Conservation (phyloP, 2,888 invertebrate species). For the Coelogynopora nodosa region DNA sequence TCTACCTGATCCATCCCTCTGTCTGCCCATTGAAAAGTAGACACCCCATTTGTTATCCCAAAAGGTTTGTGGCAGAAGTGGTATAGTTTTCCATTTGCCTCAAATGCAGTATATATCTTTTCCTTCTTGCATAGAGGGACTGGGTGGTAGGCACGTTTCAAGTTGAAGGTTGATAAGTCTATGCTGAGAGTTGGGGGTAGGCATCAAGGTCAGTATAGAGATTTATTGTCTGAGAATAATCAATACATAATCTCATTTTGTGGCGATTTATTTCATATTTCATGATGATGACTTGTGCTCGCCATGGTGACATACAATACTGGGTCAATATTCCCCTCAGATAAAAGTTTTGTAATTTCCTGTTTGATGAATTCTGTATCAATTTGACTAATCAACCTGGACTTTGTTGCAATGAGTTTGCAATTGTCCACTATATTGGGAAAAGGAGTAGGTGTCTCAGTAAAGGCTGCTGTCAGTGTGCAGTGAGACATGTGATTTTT, state of each 20-base stretch:
- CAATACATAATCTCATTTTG: background rate
- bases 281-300: background rate
- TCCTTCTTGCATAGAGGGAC: background rate
- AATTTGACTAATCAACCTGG: background rate
- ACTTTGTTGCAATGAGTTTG: background rate
- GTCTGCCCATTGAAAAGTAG: slow-evolving; percentile 30
- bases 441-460: background rate
- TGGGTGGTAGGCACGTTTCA: background rate
- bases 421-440: background rate
- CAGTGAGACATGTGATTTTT: too few species aligned
- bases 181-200: background rate
- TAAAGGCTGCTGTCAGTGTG: background rate
- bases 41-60: slow-evolving; percentile 36
- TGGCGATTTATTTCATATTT: background rate
- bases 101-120: background rate
- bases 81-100: slow-evolving; percentile 23
- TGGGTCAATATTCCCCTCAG: background rate
- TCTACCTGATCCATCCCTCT: slow-evolving; percentile 20
- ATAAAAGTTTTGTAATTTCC: background rate
- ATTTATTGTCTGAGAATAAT: slow-evolving; percentile 4
- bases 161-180: background rate
- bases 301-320: background rate
- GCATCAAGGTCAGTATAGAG: slow-evolving; percentile 5
- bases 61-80: slow-evolving; percentile 26
- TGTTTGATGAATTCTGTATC: slow-evolving; percentile 2